phyloP scores from a whole-genome alignment of 2,888 invertebrate genomes.

The Koerneria pararmatus region DNA sequence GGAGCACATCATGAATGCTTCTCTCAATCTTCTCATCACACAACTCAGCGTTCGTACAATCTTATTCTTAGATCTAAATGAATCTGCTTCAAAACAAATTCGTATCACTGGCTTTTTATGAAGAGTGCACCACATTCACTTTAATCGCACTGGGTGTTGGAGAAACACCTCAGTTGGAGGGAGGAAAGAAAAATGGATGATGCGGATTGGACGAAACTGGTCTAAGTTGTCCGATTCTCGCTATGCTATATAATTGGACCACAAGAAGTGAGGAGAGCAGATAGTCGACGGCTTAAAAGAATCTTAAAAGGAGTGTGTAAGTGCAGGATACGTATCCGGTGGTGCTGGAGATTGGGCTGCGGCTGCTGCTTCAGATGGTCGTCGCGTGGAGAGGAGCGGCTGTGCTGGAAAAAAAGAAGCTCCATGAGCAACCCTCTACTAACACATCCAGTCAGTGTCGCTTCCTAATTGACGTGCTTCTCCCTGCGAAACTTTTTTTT shows the following conservation, averaged over 20 bases:
- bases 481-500: too few relatives aligned
- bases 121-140: too few relatives aligned
- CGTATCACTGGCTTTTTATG: too few relatives aligned
- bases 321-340: conserved; percentile 83
- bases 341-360: conserved; percentile 84
- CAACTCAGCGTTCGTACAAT: conserved; percentile 40
- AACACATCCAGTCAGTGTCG: not conserved
- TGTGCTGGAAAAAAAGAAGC: conserved; percentile 37
- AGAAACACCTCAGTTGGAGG: too few relatives aligned
- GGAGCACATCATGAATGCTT: conserved; percentile 78
- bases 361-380: conserved; percentile 84
- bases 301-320: not conserved
- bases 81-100: not conserved
- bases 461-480: too few relatives aligned
- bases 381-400: conserved; percentile 84
- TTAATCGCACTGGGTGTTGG: too few relatives aligned
- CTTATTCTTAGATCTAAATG: not conserved
- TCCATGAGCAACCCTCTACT: conserved; percentile 26
- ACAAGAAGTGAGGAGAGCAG: too few relatives aligned
- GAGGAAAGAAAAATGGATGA: too few relatives aligned
- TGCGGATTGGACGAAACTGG: too few relatives aligned
- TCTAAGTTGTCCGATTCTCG: too few relatives aligned
- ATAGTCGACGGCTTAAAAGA: not conserved
- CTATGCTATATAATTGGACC: too few relatives aligned
- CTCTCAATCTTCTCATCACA: conserved; percentile 46